Conservation (phyloP, 1,140 invertebrate species). For the Thaumatotibia leucotreta region DNA sequence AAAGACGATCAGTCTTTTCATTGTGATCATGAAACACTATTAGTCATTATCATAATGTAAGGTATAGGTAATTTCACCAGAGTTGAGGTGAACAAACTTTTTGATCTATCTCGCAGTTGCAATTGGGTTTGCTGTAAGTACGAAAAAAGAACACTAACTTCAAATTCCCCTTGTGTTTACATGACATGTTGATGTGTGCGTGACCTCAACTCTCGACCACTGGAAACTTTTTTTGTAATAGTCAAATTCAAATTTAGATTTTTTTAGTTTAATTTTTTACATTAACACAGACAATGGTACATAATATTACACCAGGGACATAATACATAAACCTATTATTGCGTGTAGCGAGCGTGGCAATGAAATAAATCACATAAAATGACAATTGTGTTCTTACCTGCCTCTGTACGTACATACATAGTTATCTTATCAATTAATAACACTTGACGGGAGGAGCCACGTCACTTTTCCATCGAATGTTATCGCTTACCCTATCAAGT, state of each 20-base stretch:
- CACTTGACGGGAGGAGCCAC: background rate
- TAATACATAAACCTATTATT: background rate
- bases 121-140: background rate
- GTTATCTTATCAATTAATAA: background rate
- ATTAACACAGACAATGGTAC: background rate
- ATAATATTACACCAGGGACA: background rate
- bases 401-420: no score
- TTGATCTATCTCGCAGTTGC: background rate
- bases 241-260: no score
- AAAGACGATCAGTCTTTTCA: no score
- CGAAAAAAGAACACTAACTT: no score
- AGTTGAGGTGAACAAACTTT: no score
- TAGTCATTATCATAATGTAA: no score
- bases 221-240: no score
- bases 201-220: no score
- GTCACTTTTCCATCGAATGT: background rate
- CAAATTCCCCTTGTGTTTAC: no score
- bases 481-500: background rate
- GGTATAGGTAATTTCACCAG: background rate
- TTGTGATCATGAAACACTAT: no score
- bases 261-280: background rate
- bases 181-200: no score
- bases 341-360: background rate
- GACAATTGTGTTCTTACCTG: background rate
- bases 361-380: background rate